Evolutionary conservation across 2,113 vertebrate species (phyloP), one percentile per base, ranked within the genome.

Genomic region (Accipiter cooperii): DNA sequence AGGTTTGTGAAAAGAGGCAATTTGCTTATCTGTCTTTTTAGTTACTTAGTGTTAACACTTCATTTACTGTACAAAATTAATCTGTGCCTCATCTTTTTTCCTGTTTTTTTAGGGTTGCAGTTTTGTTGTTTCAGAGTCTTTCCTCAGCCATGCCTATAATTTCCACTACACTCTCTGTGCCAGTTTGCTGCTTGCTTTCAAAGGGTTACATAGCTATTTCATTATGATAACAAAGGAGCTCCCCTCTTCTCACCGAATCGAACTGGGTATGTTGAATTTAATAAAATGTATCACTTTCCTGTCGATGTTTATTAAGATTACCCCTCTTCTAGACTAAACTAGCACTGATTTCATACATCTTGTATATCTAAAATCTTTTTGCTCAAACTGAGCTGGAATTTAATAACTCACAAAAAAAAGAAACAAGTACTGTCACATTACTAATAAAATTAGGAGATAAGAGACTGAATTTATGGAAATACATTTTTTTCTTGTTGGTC

Each of bases 161-260:
- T 98, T 99, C 88, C 99, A 99, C 97, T 98, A 99, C 52, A 99
- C 98, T 33, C 98, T 99, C 74, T 99, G 99, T 98, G 98, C 99
- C 96, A 98, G 96, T 96, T 98, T 99, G 96, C 98, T 99, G 82
- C 97, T 98, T 71, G 99, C 99, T 95, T 99, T 99, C 97, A 99
- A 99, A 97, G 99, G 99, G 66, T 98, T 99, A 71, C 99, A 99
- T 87, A 99, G 97, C 95, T 99, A 99, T 95, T 99, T 99, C 97
- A 98, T 98, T 88, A 98, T 97, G 61, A 97, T 99, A 90, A 98
- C 99, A 79, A 99, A 99, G 98, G 99, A 99, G 96, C 98, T 99
- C 70, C 99, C 99, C 63, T 99, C 98, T 84, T 99, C 99, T 90
- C 99, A 99, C 90, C 99, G 98, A 85, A 98, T 99, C 98, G 99